Base-by-base conservation (phyloP, 1,140 invertebrate species). In the Drepana arcuata region DNA sequence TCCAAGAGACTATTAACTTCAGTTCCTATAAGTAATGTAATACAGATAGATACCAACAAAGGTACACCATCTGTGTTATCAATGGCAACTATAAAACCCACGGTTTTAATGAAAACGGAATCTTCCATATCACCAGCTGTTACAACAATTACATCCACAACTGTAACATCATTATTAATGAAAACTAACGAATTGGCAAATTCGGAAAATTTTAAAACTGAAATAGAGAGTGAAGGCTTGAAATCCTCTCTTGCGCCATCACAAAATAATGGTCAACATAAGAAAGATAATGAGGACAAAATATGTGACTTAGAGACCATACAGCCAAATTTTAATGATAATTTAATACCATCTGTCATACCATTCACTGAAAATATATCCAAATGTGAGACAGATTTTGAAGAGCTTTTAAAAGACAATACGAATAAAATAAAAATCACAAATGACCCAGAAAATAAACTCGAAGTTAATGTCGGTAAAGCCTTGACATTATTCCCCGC, bases 351-450 rank as follows among this genome's bases (percentile, higher is more conserved):
- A n/a, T n/a, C n/a, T n/a, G n/a, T n/a, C n/a, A n/a, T n/a, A n/a
- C n/a, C n/a, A n/a, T n/a, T n/a, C n/a, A n/a, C n/a, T 21, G 67
- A 67, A 33, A 38, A 39, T 14, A 48, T 51, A 28, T 11, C 57
- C 2, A 84, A 83, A 63, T 75, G 78, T 68, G 81, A 77, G 47
- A 84, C 81, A 25, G 83, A 84, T 55, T 84, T 84, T 57, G 83
- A 84, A 51, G 83, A 84, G 54, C 52, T 84, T 12, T 48, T 84
- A 15, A 84, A 84, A 65, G 79, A 84, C 49, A 84, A 73, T 37
- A 78, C 79, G 14, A 83, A 78, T 61, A 74, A 84, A 64, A 83
- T 79, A 23, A 84, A 84, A 66, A 55, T 84, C 7, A 68, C 61
- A 10, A 79, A 78, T 44, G 63, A 66, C 34, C 55, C 68, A 12